These are phyloP conservation scores for Labia minor DNA, from an alignment of 2,888 invertebrate species.

Conservation along the genomic window DNA sequence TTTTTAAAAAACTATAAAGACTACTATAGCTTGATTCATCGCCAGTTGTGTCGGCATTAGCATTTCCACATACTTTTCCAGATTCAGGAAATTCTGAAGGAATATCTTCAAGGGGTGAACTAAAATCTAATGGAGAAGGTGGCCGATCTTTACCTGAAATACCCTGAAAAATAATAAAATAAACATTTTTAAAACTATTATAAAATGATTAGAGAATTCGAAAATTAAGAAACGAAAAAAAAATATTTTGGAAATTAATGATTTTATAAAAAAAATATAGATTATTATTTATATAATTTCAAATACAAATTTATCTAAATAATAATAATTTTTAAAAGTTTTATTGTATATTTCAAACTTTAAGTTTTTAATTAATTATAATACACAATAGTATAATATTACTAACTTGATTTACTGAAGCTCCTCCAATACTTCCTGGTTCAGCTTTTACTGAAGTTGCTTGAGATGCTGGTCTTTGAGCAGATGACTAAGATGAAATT, in stretches of 20 bases:
- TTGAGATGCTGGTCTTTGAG: slow-evolving; percentile 39
- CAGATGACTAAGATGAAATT: slow-evolving; percentile 16
- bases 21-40: slow-evolving; percentile 35
- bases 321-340: too few relatives aligned
- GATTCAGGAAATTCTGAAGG: slow-evolving; percentile 19
- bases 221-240: slow-evolving; percentile 15
- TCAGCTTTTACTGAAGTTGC: slow-evolving; percentile 46
- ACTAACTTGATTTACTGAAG: slow-evolving; percentile 31
- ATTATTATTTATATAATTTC: too few relatives aligned
- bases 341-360: too few relatives aligned
- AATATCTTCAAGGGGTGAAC: slow-evolving; percentile 19
- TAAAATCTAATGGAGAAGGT: slow-evolving; percentile 31
- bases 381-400: too few relatives aligned
- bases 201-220: neutral
- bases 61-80: slow-evolving; percentile 24
- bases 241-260: slow-evolving; percentile 46
- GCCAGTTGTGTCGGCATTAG: slow-evolving; percentile 28
- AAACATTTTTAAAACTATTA: neutral
- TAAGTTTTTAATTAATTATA: too few relatives aligned
- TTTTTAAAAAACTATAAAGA: slow-evolving; percentile 34
- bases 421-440: slow-evolving; percentile 41
- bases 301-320: too few relatives aligned
- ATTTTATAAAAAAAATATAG: slow-evolving; percentile 41
- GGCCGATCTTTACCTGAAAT: slow-evolving; percentile 29
- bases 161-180: slow-evolving; percentile 26